Base-by-base conservation (phyloP, 2,797 vertebrate species). In the Crax fasciolata region DNA sequence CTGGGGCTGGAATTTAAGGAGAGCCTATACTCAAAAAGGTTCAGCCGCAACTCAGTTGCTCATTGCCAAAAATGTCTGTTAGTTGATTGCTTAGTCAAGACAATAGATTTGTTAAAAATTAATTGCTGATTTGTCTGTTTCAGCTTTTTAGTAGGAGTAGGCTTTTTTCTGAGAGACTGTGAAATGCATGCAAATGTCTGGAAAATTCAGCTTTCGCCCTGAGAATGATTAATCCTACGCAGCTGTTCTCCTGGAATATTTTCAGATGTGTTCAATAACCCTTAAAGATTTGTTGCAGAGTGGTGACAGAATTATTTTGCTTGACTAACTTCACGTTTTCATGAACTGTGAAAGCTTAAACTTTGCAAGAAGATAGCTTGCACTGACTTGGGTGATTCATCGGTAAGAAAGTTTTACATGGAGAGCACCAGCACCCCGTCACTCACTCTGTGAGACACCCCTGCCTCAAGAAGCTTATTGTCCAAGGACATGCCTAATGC, bases 201-300 rank as follows among this genome's bases (percentile, higher is more conserved):
- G 75, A 89, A 94, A 94, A 94, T 63, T 10, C 32, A 84, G 80
- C 49, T 85, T 87, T 84, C 88, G 62, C 55, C 38, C 77, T 58
- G 44, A 43, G 61, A 89, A 84, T 88, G 68, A 90, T 92, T 94
- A 96, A 94, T 94, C 68, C 46, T 68, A 39, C 58, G 87, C 92
- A 97, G 90, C 94, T 96, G 96, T 57, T 95, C 86, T 83, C 28
- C 89, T 91, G 76, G 79, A 92, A 79, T 74, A 52, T 52, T 95
- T 91, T 96, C 95, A 94, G 94, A 66, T 76, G 65, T 78, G 72
- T 89, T 95, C 93, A 93, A 87, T 90, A 94, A 95, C 87, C 68
- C 82, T 89, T 84, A 70, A 89, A 94, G 78, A 89, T 96, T 85
- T 95, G 82, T 86, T 94, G 79, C 74, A 68, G 51, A 84, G 82